phyloP scores from a whole-genome alignment of 2,113 vertebrate species.

The Nibea albiflora region DNA sequence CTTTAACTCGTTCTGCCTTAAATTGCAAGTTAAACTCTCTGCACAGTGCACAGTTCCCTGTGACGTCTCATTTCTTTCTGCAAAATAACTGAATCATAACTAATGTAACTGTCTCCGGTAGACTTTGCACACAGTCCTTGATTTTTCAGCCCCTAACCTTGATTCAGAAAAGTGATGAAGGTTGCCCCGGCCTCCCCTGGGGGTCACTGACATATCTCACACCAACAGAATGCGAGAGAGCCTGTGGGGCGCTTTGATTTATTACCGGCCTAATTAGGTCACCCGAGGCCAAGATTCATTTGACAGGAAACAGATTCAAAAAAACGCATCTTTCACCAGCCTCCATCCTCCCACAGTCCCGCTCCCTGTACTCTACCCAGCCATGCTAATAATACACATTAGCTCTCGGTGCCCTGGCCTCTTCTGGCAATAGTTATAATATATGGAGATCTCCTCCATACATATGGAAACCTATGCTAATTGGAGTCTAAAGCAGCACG shows the following conservation, averaged over 20 bases:
- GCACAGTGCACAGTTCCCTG: no score
- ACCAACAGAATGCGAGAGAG: slow-evolving; percentile 48
- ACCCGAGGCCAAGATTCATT: slow-evolving; percentile 74
- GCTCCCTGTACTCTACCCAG: background rate
- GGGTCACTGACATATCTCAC: slow-evolving; percentile 75
- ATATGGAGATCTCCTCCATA: slow-evolving; percentile 59
- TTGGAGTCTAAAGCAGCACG: slow-evolving; percentile 68
- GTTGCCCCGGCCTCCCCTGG: slow-evolving; percentile 59
- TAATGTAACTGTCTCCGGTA: background rate
- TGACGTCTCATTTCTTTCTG: background rate
- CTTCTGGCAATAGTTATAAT: slow-evolving; percentile 27
- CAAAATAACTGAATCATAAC: background rate
- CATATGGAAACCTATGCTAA: slow-evolving; percentile 74
- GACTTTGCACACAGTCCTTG: slow-evolving; percentile 30
- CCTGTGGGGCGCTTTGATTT: slow-evolving; percentile 71
- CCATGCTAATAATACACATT: slow-evolving; percentile 50
- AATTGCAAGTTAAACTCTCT: background rate
- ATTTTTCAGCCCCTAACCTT: slow-evolving; percentile 63
- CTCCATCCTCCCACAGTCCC: slow-evolving; percentile 1
- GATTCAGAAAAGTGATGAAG: slow-evolving; percentile 62
- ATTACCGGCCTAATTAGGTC: slow-evolving; percentile 79
- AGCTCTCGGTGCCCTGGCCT: slow-evolving; percentile 41
- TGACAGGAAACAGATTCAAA: slow-evolving; percentile 69
- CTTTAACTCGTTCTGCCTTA: background rate
- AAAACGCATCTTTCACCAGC: slow-evolving; percentile 55